Evolutionary conservation across 2,888 invertebrate genomes (phyloP), one percentile per base, ranked within the genome.

Genomic region (Macrophya annulata): DNA sequence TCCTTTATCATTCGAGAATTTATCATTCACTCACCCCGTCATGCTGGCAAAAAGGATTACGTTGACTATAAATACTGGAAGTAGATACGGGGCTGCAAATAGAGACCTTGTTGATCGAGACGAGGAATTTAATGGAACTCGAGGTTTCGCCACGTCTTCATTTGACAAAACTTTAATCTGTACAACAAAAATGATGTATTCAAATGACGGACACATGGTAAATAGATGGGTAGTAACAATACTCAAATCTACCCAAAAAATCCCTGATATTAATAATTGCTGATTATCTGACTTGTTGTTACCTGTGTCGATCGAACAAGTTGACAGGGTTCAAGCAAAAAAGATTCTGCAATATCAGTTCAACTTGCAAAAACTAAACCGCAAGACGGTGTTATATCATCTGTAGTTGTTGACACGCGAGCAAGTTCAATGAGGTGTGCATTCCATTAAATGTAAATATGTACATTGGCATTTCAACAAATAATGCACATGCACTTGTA

Each of bases 31-130:
- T 94, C 93, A 96, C 97, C 96, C 96, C 90, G 96, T 94, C 92
- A 96, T 95, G 85, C 96, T 94, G 48, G 95, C 94, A 91, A 96
- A 95, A 89, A 96, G 96, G 88, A 97, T 95, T 0, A 94, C 92
- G 87, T 96, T 96, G 82, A 96, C 95, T 17, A 96, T 94, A 15
- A 96, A 86, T 4, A 97, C 95, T 92, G 96, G 95, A 10, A 94
- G 93, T 10, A 96, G 89, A 89, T 97, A 94, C 0, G 97, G 96
- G 3, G 95, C 94, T 48, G 92, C 94, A 91, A 97, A 96, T 88
- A 97, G 94, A 0, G 96, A 96, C 76, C 94, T 95, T 74, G 96
- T 93, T 71, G 86, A 87, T 85, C 88, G 85, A 87, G 87, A 87
- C 86, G 87, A 83, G 86, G 87, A 84, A 79, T 86, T 76, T 4